Evolutionary conservation across 2,113 vertebrate species (phyloP).

Genomic region (Erythrocercus mccallii): DNA sequence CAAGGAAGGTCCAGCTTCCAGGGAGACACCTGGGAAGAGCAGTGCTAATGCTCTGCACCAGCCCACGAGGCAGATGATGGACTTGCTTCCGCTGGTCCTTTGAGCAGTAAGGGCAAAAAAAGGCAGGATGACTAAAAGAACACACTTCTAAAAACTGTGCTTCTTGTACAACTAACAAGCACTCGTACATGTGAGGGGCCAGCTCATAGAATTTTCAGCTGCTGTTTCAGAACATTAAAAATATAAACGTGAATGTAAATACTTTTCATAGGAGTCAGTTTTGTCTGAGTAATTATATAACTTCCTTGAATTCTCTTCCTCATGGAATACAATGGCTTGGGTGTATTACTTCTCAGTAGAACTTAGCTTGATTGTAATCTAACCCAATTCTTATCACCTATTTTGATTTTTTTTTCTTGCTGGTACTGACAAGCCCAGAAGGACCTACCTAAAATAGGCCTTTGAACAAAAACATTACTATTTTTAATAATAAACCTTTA

Average conservation of each 20-base stretch:
- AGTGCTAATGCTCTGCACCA: neutral
- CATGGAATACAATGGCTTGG: neutral
- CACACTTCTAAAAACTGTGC: neutral
- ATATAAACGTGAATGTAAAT: neutral
- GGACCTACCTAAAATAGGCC: neutral
- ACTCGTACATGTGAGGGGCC: fast-evolving
- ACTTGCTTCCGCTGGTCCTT: neutral
- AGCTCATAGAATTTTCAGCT: neutral
- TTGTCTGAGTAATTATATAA: slow-evolving; percentile 18
- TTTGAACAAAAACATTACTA: neutral
- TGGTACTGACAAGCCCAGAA: neutral
- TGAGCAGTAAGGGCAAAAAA: fast-evolving
- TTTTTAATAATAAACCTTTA: neutral
- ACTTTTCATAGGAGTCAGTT: neutral
- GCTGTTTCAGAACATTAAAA: neutral
- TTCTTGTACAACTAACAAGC: neutral
- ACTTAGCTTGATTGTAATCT: neutral
- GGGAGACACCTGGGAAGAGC: neutral
- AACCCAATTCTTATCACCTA: neutral
- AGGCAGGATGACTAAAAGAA: neutral
- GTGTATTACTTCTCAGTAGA: neutral
- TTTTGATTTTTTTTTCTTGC: neutral
- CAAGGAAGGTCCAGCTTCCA: neutral
- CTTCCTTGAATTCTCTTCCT: slow-evolving; percentile 44
- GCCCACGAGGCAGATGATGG: fast-evolving